Conservation (phyloP, 2,797 vertebrate species). For the Halcyon smyrnensis region DNA sequence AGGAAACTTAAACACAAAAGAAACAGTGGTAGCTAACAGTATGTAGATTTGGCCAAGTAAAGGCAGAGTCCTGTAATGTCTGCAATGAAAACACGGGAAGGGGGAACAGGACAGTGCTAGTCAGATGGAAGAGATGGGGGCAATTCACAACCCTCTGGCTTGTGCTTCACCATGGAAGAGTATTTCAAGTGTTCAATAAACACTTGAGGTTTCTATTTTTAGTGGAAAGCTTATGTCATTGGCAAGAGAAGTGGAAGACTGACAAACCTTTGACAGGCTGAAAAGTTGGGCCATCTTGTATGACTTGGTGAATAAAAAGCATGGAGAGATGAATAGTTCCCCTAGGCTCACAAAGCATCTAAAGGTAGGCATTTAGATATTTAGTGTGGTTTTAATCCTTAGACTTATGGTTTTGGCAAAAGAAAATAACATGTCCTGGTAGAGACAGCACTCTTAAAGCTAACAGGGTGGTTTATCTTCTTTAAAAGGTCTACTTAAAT, state of each 20-base stretch:
- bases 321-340: background rate
- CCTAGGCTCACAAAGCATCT: background rate
- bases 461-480: background rate
- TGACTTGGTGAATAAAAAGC: background rate
- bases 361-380: background rate
- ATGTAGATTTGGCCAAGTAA: background rate
- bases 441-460: background rate
- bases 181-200: background rate
- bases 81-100: background rate
- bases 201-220: background rate
- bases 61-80: background rate
- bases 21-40: background rate
- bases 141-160: background rate
- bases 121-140: background rate
- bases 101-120: background rate
- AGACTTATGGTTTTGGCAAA: background rate
- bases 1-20: background rate
- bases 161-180: background rate
- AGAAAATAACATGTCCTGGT: background rate
- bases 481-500: background rate
- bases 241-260: background rate
- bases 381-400: background rate
- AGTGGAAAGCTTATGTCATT: background rate
- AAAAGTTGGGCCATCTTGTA: background rate
- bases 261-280: background rate